Conservation (phyloP, 1,140 invertebrate species). For the Octopus sinensis region DNA sequence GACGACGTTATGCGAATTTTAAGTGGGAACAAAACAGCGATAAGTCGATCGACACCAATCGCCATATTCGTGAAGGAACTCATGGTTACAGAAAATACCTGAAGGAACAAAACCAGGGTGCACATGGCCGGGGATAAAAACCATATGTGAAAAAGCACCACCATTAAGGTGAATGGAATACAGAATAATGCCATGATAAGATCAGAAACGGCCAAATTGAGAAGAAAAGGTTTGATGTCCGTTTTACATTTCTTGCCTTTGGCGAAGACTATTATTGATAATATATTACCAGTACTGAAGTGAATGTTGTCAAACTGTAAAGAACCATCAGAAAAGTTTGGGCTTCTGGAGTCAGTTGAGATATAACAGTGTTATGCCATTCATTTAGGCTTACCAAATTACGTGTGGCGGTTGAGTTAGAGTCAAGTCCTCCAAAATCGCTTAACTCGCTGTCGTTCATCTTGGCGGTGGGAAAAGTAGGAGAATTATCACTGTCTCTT, state of each 20-base stretch:
- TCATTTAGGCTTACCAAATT: too few species aligned
- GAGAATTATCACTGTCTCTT: too few species aligned
- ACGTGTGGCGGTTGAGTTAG: too few species aligned
- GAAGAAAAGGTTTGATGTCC: conserved; percentile 65
- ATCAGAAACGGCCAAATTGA: conserved; percentile 69
- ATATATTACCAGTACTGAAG: conserved; percentile 47
- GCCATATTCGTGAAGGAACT: conserved; percentile 55
- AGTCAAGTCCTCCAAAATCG: too few species aligned
- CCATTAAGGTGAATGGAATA: conserved; percentile 57
- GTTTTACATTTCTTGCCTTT: conserved; percentile 43
- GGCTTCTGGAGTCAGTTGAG: not conserved
- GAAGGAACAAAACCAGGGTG: conserved; percentile 49
- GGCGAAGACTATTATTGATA: conserved; percentile 51
- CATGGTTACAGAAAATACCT: conserved; percentile 47
- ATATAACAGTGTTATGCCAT: too few species aligned
- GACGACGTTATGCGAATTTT: conserved; percentile 39
- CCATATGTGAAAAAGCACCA: conserved; percentile 47
- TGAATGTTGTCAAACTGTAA: conserved; percentile 44
- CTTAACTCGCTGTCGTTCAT: too few species aligned
- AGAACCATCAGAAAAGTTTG: conserved; percentile 37
- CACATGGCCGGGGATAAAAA: conserved; percentile 53
- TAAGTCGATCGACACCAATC: conserved; percentile 52
- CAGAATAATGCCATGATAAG: conserved; percentile 56
- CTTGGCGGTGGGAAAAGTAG: too few species aligned
- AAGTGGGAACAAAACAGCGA: conserved; percentile 49